A percentile compares a stretch with the other conserved stretches of the same genome.
Conservation (phyloP, 53 echinoderm and acorn worm genomes). For the Zoroaster sp. region DNA sequence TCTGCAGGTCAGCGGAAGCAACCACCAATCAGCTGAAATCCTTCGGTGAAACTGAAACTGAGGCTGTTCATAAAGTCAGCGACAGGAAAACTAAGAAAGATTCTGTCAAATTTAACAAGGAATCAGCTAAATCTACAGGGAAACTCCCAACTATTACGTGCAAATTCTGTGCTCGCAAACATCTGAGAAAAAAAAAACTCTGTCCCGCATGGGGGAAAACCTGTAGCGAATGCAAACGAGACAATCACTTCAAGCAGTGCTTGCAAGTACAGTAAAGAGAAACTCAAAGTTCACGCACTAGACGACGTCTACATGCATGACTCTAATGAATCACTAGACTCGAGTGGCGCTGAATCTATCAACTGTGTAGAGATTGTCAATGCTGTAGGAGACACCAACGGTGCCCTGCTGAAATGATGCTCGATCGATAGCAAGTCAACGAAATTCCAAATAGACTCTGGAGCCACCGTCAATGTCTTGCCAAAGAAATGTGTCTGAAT, state of each 20-base stretch:
- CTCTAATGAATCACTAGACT: too few relatives aligned
- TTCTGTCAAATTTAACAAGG: neutral
- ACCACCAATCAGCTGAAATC: neutral
- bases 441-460: too few relatives aligned
- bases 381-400: too few relatives aligned
- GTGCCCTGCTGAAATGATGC: neutral
- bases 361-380: too few relatives aligned
- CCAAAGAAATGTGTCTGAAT: too few relatives aligned
- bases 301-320: neutral
- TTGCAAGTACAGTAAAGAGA: neutral
- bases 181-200: conserved; percentile 8
- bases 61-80: conserved; percentile 15
- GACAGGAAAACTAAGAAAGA: neutral
- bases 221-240: neutral
- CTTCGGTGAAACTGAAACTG: neutral
- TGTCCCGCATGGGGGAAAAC: conserved; percentile 1
- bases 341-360: too few relatives aligned
- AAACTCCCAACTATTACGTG: neutral
- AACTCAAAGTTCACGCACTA: neutral
- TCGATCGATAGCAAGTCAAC: neutral
- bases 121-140: neutral
- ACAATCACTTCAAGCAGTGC: neutral
- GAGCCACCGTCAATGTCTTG: too few relatives aligned
- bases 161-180: conserved; percentile 32
- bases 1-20: neutral